Evolutionary conservation across 2,888 invertebrate species (phyloP).

Genomic region (Erannis defoliaria): DNA sequence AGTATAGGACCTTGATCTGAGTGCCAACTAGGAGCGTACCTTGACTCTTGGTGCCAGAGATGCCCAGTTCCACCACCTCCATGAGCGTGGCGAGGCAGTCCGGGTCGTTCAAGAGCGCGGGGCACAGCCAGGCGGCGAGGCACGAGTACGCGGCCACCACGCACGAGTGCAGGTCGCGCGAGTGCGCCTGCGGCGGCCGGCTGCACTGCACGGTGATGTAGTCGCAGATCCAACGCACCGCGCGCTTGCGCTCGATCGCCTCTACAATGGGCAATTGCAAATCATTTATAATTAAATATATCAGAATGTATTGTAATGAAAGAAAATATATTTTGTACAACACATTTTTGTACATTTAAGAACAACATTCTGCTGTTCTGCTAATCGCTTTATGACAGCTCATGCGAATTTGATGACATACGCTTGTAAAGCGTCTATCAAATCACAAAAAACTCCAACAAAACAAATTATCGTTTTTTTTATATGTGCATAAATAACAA

Average conservation of each 20-base stretch:
- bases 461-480: no score
- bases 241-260: slow-evolving; percentile 95
- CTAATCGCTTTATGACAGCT: no score
- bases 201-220: slow-evolving; percentile 98
- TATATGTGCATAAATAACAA: no score
- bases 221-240: slow-evolving; percentile 99
- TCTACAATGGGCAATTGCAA: slow-evolving; percentile 81
- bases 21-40: slow-evolving; percentile 62
- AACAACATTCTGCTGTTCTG: no score
- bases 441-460: no score
- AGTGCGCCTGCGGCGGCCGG: slow-evolving; percentile 97
- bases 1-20: no score
- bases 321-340: no score
- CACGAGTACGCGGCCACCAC: slow-evolving; percentile 97
- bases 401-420: no score
- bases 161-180: slow-evolving; percentile 97
- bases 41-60: slow-evolving; percentile 97
- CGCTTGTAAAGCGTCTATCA: no score
- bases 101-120: slow-evolving; percentile 96
- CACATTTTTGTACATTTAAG: no score
- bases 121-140: slow-evolving; percentile 96
- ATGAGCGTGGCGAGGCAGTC: slow-evolving; percentile 97
- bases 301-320: no score
- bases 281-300: no score
- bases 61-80: slow-evolving; percentile 98